These are phyloP conservation scores for Fistularia commersonii DNA, from an alignment of 2,797 vertebrate species.

Conservation along the genomic window DNA sequence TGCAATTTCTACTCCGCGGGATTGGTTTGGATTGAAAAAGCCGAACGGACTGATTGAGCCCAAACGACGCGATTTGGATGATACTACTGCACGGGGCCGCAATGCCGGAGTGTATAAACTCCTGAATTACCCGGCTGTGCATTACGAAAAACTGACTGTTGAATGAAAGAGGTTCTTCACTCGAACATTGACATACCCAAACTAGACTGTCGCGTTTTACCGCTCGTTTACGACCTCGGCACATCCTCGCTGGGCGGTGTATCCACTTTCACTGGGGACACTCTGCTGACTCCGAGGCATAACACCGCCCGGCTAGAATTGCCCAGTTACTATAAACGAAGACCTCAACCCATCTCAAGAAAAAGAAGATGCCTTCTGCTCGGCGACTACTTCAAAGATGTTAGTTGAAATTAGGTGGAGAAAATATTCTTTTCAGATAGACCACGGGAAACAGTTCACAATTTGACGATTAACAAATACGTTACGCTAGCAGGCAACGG, in stretches of 20 bases:
- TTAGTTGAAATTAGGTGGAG: background rate
- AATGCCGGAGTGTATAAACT: too few relatives aligned
- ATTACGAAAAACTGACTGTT: background rate
- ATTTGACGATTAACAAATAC: constrained; percentile 4
- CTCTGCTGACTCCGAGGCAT: constrained; percentile 19
- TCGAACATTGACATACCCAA: constrained; percentile 49
- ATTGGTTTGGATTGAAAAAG: too few relatives aligned
- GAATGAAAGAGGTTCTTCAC: constrained; percentile 24
- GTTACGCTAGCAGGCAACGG: constrained; percentile 43
- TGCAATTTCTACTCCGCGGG: too few relatives aligned
- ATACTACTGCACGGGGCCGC: too few relatives aligned
- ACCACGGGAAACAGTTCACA: too few relatives aligned
- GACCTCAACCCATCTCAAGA: constrained; percentile 14
- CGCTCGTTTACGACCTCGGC: constrained; percentile 27
- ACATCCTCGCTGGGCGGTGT: constrained; percentile 40
- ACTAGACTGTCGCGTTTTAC: constrained; percentile 2
- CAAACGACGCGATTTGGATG: too few relatives aligned
- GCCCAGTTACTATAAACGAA: constrained; percentile 11
- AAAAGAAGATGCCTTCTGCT: constrained; percentile 35
- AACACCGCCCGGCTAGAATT: constrained; percentile 51
- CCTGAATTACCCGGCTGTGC: too few relatives aligned
- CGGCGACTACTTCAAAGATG: constrained; percentile 3
- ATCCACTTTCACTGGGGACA: constrained; percentile 7
- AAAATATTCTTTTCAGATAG: background rate
- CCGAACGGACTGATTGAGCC: too few relatives aligned